Evolutionary conservation across 2,888 invertebrate species (phyloP).

Genomic region (Hymenopus coronatus): DNA sequence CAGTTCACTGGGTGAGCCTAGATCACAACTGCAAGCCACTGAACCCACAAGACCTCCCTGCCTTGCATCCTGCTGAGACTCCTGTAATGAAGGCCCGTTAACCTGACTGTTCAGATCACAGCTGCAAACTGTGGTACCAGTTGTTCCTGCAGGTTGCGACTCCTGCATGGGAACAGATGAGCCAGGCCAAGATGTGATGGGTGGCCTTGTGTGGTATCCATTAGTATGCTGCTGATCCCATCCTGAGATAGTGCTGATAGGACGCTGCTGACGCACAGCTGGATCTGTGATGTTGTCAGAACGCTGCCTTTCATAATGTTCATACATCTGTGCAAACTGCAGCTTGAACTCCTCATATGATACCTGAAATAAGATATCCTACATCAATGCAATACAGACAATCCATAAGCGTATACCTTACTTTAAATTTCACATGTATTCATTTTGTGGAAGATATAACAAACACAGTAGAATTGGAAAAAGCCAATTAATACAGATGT

Average conservation of each 20-base stretch:
- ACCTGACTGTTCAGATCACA: conserved; percentile 29
- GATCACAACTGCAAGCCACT: conserved; percentile 20
- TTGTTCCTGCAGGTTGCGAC: background rate
- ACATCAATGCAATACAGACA: background rate
- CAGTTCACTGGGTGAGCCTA: conserved; percentile 16
- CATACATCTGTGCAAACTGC: conserved; percentile 97
- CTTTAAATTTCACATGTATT: background rate
- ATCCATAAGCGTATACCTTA: conserved; percentile 17
- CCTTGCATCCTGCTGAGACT: background rate
- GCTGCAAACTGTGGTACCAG: conserved; percentile 27
- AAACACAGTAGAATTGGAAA: too few species aligned
- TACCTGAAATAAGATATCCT: conserved; percentile 57
- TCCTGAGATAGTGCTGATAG: conserved; percentile 94
- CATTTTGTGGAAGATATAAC: too few species aligned
- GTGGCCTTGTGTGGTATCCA: conserved; percentile 43
- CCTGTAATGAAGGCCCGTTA: background rate
- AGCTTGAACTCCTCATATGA: conserved; percentile 97
- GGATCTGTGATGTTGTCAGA: conserved; percentile 95
- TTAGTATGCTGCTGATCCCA: conserved; percentile 66
- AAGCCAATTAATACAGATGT: too few species aligned
- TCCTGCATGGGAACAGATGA: conserved; percentile 14
- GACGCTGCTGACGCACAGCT: conserved; percentile 84
- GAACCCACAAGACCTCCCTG: background rate
- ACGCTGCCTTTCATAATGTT: conserved; percentile 89
- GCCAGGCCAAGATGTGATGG: conserved; percentile 18